Evolutionary conservation across 2,113 vertebrate species (phyloP), one percentile per base, ranked within the genome.

Genomic region (Abramis brama): DNA sequence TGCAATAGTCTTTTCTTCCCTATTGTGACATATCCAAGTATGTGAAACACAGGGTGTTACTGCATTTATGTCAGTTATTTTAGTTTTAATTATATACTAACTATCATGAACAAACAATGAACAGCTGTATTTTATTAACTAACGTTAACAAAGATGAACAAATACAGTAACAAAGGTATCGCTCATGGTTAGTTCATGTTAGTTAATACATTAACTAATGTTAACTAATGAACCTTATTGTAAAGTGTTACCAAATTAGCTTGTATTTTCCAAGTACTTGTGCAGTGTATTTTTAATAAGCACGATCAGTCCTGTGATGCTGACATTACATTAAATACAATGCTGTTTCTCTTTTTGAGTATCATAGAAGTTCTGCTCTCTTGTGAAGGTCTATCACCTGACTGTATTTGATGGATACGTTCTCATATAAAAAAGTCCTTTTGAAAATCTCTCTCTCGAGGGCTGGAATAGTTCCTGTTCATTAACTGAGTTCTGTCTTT

Each of bases 401-500:
- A 39, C 30, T 27, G 23, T 73, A 59, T 59, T 36, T 80, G 85
- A 86, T 86, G 36, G 77, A 81, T 86, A 73, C 45, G 25, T 62
- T 79, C 66, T 71, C 62, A 80, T 86, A 59, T 86, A 71, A 74
- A 80, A 66, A 60, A 43, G 64, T 81, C 64, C 68, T 71, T 73
- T 73, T 25, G 82, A 83, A 73, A 83, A 83, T 83, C 30, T 36
- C 66, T 74, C 82, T 83, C 82, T 59, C 1, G 82, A 68, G 82
- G 68, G 50, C 68, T 25, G 66, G 30, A 83, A 73, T 36, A 43
- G 82, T 83, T 83, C 82, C 82, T 57, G 68, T 87, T 80, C 78
- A 84, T 83, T 77, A 83, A 64, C 43, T 83, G 75, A 81, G 74
- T 84, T 86, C 77, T 74, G 70, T 87, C 85, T 82, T 81, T 57